Evolutionary conservation across 2,113 vertebrate species (phyloP).

Genomic region (Zootoca vivipara): DNA sequence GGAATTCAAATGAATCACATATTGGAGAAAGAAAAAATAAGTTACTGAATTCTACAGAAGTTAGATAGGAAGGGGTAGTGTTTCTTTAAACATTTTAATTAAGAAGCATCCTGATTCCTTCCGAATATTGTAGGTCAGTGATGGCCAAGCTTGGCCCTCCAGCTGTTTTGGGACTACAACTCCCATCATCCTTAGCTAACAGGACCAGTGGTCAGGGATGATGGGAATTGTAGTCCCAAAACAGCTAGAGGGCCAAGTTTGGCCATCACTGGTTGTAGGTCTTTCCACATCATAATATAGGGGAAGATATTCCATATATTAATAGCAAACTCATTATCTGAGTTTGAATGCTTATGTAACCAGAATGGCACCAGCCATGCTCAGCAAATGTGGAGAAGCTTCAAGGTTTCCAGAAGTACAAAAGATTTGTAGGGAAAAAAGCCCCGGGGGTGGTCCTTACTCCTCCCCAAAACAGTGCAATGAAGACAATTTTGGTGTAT

Average conservation of each 20-base stretch:
- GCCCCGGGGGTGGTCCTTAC: background rate
- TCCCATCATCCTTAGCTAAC: no score
- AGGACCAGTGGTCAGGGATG: no score
- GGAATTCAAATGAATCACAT: conserved; percentile 56
- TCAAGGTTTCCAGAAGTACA: background rate
- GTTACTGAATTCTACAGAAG: conserved; percentile 41
- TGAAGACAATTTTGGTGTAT: background rate
- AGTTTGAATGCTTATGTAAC: background rate
- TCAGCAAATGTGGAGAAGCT: background rate
- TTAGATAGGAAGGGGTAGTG: conserved; percentile 17
- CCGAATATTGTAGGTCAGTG: background rate
- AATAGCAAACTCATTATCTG: background rate
- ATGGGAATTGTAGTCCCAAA: no score
- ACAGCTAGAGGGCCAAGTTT: no score
- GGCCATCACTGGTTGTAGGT: background rate
- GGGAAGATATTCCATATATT: background rate
- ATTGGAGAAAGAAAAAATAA: conserved; percentile 61
- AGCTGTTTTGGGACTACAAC: no score
- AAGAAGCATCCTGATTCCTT: background rate
- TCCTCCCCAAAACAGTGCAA: background rate
- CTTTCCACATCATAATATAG: background rate
- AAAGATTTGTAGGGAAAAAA: background rate
- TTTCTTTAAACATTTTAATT: background rate
- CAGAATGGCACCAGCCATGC: background rate
- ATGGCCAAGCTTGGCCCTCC: no score